Conservation (phyloP, 2,888 invertebrate species). For the Acanthosepion esculentum region DNA sequence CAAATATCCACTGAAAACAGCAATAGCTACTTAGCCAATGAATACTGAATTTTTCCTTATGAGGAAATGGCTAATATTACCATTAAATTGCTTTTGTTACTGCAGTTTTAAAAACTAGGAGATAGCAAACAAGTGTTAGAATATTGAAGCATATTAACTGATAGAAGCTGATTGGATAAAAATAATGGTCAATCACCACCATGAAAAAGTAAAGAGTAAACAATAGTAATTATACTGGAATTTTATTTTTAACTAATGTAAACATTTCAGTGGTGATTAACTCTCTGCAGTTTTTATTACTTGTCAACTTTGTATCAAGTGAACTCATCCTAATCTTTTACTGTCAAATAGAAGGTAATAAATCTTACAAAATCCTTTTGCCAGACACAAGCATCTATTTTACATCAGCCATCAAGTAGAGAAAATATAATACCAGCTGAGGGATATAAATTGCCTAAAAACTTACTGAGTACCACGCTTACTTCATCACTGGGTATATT, state of each 20-base stretch:
- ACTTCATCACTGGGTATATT: too few relatives aligned
- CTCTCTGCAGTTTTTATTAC: background rate
- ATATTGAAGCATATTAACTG: too few relatives aligned
- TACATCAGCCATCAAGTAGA: background rate
- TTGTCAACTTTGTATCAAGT: background rate
- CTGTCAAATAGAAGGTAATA: background rate
- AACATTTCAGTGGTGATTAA: background rate
- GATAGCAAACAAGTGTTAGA: too few relatives aligned
- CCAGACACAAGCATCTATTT: background rate
- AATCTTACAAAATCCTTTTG: background rate
- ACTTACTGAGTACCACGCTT: too few relatives aligned
- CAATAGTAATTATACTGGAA: background rate
- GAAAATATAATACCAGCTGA: background rate
- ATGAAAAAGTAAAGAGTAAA: background rate
- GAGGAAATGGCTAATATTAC: too few relatives aligned
- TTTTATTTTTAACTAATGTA: slow-evolving; percentile 17
- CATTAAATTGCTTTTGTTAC: too few relatives aligned
- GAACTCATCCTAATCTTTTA: background rate
- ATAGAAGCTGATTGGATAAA: background rate
- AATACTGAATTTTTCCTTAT: too few relatives aligned
- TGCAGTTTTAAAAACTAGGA: too few relatives aligned
- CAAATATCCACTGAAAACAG: too few relatives aligned
- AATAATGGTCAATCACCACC: background rate
- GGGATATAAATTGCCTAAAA: too few relatives aligned
- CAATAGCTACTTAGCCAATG: too few relatives aligned